phyloP scores from a whole-genome alignment of 2,888 invertebrate species.

The Chorisops tibialis region DNA sequence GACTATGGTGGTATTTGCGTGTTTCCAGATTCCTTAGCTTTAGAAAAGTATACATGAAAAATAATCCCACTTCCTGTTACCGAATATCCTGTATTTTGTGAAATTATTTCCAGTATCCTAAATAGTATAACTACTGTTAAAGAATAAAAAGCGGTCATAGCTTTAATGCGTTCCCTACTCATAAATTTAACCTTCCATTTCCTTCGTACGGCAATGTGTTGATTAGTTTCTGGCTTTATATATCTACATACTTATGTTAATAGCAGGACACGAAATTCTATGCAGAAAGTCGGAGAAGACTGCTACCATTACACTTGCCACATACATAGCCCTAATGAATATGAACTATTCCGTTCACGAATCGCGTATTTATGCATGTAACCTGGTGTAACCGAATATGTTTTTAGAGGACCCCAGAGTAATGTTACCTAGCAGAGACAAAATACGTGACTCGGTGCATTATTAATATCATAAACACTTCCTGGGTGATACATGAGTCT shows the following conservation, averaged over 20 bases:
- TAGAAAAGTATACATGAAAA: slow-evolving; percentile 3
- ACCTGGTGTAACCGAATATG: slow-evolving; percentile 12
- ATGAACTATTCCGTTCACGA: slow-evolving; percentile 27
- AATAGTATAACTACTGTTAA: not conserved
- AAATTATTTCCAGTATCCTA: not conserved
- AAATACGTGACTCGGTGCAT: slow-evolving; percentile 26
- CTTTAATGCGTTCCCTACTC: too few relatives aligned
- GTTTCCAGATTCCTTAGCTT: not conserved
- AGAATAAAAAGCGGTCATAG: too few relatives aligned
- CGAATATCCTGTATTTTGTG: not conserved
- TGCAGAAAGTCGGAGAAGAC: too few relatives aligned
- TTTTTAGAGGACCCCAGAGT: slow-evolving; percentile 20
- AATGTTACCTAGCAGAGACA: slow-evolving; percentile 6
- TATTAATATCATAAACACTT: slow-evolving; percentile 28
- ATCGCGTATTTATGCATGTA: slow-evolving; percentile 19
- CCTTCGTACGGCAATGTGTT: too few relatives aligned
- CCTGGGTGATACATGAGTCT: slow-evolving; percentile 18
- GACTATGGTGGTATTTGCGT: slow-evolving; percentile 4
- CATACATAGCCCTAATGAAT: slow-evolving; percentile 11
- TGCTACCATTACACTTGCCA: too few relatives aligned
- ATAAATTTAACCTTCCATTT: too few relatives aligned
- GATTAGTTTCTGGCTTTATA: too few relatives aligned
- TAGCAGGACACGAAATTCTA: too few relatives aligned
- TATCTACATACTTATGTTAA: too few relatives aligned
- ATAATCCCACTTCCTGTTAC: not conserved